Evolutionary conservation across 1,140 invertebrate genomes (phyloP), one percentile per base, ranked within the genome.

Genomic region (Caenorhabditis inopinata): DNA sequence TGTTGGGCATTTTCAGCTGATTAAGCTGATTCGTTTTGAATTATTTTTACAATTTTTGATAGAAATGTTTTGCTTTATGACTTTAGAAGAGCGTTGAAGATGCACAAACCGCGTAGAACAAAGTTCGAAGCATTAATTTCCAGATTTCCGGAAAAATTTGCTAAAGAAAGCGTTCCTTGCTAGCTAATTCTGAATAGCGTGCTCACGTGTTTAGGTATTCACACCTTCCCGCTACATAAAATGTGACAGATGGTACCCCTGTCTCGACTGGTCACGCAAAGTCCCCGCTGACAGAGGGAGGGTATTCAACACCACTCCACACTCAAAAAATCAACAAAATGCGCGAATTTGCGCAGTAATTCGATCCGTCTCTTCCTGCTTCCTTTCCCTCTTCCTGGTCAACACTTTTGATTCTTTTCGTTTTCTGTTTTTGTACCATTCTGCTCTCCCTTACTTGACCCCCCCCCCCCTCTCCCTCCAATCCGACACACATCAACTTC

Each of bases 301-400:
- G 5, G 49, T 53, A 21, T 53, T 6, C 73, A 16, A 25, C 25
- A 45, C 18, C 23, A n/a, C 7, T 47, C 14, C 42, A 46, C 42
- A 74, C 42, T 47, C 73, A 47, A 51, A 68, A 68, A 68, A 68
- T 68, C 58, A 68, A 68, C 58, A 68, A 68, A 68, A 68, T 68
- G 58, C 58, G 58, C 58, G 58, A 68, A 68, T 23, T 42, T 42
- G 32, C 32, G 58, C 27, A 58, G 58, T 68, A 68, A 68, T 68
- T 68, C n/a, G 58, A 68, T 68, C 32, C 58, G 11, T 18, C 32
- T 18, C 58, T 32, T 32, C 51, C 51, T 29, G 14, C 1, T 12
- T 51, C 25, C 21, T 51, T 14, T 14, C 38, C 38, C 18, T 23
- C 18, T 68, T 68, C 58, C 58, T 38, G 58, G 58, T 68, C 58